Percentiles rank a stretch among this genome's conserved stretches.
phyloP scores from a whole-genome alignment of 2,797 vertebrate genomes.

The Xiphophorus birchmanni region DNA sequence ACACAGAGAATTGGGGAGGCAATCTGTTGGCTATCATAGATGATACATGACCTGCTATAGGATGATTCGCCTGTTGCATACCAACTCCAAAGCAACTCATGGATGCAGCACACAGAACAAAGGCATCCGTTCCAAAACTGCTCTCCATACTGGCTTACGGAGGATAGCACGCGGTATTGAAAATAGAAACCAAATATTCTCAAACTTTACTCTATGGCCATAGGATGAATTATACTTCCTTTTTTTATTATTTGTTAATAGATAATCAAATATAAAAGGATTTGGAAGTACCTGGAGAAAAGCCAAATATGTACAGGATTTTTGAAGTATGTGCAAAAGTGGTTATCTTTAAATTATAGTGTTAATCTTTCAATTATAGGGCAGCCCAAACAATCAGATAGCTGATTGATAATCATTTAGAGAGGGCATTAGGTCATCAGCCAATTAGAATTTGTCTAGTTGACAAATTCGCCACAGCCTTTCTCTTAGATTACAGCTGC shows the following conservation, averaged over 20 bases:
- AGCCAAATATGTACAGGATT: background rate
- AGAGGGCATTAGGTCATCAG: background rate
- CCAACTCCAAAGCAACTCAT: slow-evolving; percentile 41
- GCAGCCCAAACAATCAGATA: background rate
- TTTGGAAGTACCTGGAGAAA: background rate
- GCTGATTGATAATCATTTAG: background rate
- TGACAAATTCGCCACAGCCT: background rate
- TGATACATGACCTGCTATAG: slow-evolving; percentile 76
- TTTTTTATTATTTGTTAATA: background rate
- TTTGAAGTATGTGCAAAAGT: background rate
- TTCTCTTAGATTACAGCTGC: background rate
- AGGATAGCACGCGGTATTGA: background rate
- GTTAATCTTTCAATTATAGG: background rate
- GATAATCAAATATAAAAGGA: background rate
- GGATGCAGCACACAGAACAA: slow-evolving; percentile 10
- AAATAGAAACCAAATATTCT: slow-evolving; percentile 3
- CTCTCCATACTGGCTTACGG: background rate
- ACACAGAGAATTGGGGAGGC: slow-evolving; percentile 67
- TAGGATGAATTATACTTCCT: background rate
- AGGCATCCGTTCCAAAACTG: slow-evolving; percentile 13
- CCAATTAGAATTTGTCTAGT: background rate
- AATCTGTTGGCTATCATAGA: slow-evolving; percentile 79
- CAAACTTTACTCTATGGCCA: background rate
- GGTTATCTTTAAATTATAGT: background rate
- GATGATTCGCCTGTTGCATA: slow-evolving; percentile 73